Base-by-base conservation (phyloP, 2,888 invertebrate species). In the Nezara viridula region DNA sequence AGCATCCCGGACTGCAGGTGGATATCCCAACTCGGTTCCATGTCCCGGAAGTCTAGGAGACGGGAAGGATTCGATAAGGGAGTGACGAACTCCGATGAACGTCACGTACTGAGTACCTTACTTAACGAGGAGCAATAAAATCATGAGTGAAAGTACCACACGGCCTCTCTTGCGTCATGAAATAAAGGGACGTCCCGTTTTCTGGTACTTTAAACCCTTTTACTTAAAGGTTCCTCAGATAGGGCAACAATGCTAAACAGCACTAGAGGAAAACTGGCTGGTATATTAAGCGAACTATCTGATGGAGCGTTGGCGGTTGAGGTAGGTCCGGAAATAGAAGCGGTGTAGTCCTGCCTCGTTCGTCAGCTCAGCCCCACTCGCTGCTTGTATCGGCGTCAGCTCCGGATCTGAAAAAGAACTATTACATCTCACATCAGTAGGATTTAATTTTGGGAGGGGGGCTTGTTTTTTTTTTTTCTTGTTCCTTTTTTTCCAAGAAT, bases 261-360 rank as follows among this genome's bases (percentile, higher is more conserved):
- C 1, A 6, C 14, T 7, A 32, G 66, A 66, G 66, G 66, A 66
- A 66, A 32, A 66, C 16, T 16, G 19, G 16, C 32, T 16, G 19
- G 19, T 66, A 19, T 37, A 37, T 66, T 3, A 6, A 66, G 66
- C 32, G 66, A 60, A 27, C 60, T 60, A 60, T n/a, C 60, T 27
- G 60, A 66, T 66, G 32, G 14, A 66, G 32, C 19, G 32, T 14
- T 66, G 66, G 66, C 66, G 66, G 66, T 66, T 66, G 66, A 66
- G 66, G 66, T 66, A 66, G 66, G 66, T 66, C 19, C 66, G 66
- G 66, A 66, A 66, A 66, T 66, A 60, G 60, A 60, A 12, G 27
- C 60, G 27, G 27, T n/a, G 60, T 60, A 66, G 32, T 19, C 32
- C 66, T 32, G 32, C 6, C 66, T 66, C 66, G 32, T 32, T 19